phyloP scores from a whole-genome alignment of 2,797 vertebrate species.

The Lutjanus argentimaculatus region DNA sequence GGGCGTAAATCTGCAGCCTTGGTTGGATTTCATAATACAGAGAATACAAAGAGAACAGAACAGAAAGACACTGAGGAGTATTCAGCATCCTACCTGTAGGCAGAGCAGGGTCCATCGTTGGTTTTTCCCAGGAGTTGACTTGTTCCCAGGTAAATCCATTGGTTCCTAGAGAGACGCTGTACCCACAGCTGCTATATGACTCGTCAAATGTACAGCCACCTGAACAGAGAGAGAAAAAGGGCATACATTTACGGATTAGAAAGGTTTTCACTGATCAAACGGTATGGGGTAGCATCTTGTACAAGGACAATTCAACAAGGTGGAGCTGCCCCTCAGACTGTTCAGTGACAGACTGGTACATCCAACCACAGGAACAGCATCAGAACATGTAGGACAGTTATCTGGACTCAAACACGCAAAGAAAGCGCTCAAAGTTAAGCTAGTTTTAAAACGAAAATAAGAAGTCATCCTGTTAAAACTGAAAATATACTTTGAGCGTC shows the following conservation, averaged over 20 bases:
- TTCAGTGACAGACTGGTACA: neutral
- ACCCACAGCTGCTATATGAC: slow-evolving; percentile 95
- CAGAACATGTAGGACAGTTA: too few species aligned
- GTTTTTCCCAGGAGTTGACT: slow-evolving; percentile 98
- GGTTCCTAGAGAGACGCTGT: slow-evolving; percentile 95
- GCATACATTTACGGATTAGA: neutral
- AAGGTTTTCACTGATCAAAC: neutral
- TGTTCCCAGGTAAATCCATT: slow-evolving; percentile 98
- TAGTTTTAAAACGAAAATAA: too few species aligned
- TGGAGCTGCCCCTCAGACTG: neutral
- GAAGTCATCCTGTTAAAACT: too few species aligned
- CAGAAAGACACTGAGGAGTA: neutral
- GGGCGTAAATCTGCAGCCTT: too few species aligned
- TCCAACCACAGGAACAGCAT: neutral
- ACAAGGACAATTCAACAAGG: neutral
- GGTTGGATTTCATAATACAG: too few species aligned
- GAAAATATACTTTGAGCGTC: too few species aligned
- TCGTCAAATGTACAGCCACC: slow-evolving; percentile 96
- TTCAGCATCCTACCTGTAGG: slow-evolving; percentile 89
- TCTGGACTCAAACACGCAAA: too few species aligned
- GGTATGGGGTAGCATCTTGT: neutral
- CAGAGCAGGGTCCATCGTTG: slow-evolving; percentile 92
- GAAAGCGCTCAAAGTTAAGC: too few species aligned
- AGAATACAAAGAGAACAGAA: neutral
- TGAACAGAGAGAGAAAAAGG: slow-evolving; percentile 62